phyloP scores from a whole-genome alignment of 2,797 vertebrate species.

The Hemitrygon akajei region DNA sequence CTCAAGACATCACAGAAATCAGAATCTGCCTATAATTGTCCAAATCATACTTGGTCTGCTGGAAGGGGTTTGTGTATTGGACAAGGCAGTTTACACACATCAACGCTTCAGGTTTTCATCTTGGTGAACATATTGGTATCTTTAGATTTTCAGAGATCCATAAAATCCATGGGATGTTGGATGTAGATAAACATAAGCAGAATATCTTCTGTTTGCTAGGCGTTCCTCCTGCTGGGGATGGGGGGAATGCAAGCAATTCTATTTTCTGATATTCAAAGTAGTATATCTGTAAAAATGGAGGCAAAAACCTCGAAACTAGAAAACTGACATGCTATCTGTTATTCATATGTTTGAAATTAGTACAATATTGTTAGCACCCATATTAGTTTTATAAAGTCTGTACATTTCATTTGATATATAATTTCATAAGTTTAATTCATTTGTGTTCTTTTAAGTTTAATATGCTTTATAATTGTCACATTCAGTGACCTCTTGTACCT shows the following conservation, averaged over 20 bases:
- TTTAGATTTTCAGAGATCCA: neutral
- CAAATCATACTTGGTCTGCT: constrained; percentile 8
- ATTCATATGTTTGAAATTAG: neutral
- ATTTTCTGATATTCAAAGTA: neutral
- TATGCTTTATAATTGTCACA: neutral
- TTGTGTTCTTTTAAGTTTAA: neutral
- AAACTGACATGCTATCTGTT: neutral
- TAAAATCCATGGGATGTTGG: neutral
- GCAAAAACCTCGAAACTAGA: too few species aligned
- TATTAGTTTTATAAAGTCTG: neutral
- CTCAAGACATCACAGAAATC: neutral
- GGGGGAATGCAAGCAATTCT: neutral
- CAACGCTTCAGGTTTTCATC: neutral
- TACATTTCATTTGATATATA: neutral
- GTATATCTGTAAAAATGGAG: neutral
- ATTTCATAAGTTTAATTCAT: neutral
- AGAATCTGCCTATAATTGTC: neutral
- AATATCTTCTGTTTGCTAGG: neutral
- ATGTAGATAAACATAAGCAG: neutral
- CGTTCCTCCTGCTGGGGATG: neutral
- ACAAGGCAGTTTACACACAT: neutral
- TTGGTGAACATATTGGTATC: neutral
- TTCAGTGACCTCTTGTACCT: too few species aligned
- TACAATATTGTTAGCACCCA: neutral
- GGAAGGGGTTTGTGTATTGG: neutral